Percentiles rank a stretch among this genome's conserved stretches.
phyloP scores from a whole-genome alignment of 1,140 invertebrate genomes.

The Lasioglossum baleicum region DNA sequence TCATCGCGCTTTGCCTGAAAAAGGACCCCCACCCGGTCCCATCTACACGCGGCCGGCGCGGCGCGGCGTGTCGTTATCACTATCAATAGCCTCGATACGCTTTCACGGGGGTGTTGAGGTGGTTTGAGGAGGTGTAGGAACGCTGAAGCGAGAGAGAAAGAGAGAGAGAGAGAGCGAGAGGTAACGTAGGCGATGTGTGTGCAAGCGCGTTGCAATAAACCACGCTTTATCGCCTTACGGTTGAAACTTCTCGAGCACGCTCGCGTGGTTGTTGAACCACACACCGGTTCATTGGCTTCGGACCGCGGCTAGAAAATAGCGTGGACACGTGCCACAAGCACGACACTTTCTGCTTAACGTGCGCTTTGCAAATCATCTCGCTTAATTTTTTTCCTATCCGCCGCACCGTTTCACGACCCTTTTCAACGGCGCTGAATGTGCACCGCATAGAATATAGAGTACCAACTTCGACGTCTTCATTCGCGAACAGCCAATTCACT shows the following conservation, averaged over 20 bases:
- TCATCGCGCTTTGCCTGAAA: conserved; percentile 17
- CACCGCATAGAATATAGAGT: no score
- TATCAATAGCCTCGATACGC: conserved; percentile 43
- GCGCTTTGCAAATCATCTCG: not conserved
- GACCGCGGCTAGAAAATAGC: conserved; percentile 29
- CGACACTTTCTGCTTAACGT: not conserved
- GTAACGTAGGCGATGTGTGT: conserved; percentile 33
- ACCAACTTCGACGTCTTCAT: no score
- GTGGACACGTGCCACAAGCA: not conserved
- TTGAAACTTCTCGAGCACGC: conserved; percentile 52
- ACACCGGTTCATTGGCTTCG: conserved; percentile 54
- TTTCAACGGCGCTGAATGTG: no score
- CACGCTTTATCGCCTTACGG: conserved; percentile 54
- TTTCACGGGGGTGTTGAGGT: not conserved
- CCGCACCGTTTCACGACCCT: not conserved
- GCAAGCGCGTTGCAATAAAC: conserved; percentile 50
- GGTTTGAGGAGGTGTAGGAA: not conserved
- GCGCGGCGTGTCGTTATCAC: conserved; percentile 20
- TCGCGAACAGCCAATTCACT: no score
- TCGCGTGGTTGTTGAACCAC: conserved; percentile 60
- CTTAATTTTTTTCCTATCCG: not conserved
- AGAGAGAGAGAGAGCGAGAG: not conserved
- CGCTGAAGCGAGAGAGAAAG: no score
- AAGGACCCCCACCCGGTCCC: not conserved
- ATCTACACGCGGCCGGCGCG: conserved; percentile 1